Evolutionary conservation across 2,888 invertebrate species (phyloP), one percentile per base, ranked within the genome.

Genomic region (Aelia acuminata): DNA sequence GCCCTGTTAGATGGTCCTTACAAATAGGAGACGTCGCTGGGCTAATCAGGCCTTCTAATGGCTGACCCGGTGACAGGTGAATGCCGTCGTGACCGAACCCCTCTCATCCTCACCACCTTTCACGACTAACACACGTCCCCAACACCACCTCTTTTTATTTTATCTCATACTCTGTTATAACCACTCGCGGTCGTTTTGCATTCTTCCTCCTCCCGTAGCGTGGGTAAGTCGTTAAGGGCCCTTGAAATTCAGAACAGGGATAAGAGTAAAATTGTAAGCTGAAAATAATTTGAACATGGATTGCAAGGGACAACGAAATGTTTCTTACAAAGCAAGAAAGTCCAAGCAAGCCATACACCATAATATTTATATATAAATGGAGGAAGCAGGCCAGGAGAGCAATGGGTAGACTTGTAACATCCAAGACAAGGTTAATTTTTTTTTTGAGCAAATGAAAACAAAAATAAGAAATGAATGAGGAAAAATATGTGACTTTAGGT

Each of bases 11-110:
- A 80, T 47, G 43, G 80, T 43, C 80, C 80, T 80, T 80, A 80
- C 80, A 80, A 80, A 80, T 80, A 80, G 80, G 80, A 80, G 80
- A 80, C 80, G 80, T 80, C 80, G 80, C 80, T 80, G 43, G 80
- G 53, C 85, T 85, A 85, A 85, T 85, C 85, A 85, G 85, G 20
- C 39, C 53, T 31, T 85, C 85, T 85, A 85, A 85, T 85, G 85
- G 85, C 53, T 85, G 85, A 85, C 57, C 39, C 87, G 31, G 87
- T 87, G 87, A 87, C 87, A 87, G 87, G 87, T 87, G 87, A 87
- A 87, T 87, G 84, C 80, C 49, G 75, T 87, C 87, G 87, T 87
- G 87, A 87, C 87, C 86, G 43, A 53, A 57, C 26, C 50, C 43
- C 86, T 80, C 80, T 80, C 87, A 87, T 87, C 87, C 87, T 87